These are phyloP conservation scores for Drosophila mulleri DNA, from an alignment of 2,888 invertebrate genomes.

Conservation along the genomic window DNA sequence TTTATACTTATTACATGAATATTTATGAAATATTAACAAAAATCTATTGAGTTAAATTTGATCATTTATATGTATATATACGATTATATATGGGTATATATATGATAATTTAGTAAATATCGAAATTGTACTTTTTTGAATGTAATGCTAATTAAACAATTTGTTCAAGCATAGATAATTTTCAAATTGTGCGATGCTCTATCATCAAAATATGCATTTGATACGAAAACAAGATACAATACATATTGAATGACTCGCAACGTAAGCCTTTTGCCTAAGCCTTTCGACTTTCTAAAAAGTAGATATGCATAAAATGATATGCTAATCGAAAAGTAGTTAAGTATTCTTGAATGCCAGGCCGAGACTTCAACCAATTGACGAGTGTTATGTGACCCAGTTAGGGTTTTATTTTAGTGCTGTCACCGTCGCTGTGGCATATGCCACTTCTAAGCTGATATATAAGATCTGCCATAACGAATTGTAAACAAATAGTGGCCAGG, in stretches of 20 bases:
- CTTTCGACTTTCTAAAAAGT: constrained; percentile 48
- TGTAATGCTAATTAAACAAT: background rate
- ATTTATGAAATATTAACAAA: background rate
- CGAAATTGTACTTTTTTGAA: background rate
- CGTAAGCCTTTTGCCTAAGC: constrained; percentile 16
- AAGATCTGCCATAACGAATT: constrained; percentile 74
- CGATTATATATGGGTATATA: too few relatives aligned
- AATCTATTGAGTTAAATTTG: background rate
- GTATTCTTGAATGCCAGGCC: constrained; percentile 39
- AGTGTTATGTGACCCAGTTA: constrained; percentile 46
- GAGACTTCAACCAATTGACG: constrained; percentile 29
- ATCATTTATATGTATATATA: too few relatives aligned
- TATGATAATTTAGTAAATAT: background rate
- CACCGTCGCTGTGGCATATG: constrained; percentile 22
- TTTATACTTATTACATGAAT: background rate
- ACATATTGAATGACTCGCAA: constrained; percentile 3
- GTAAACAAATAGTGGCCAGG: constrained; percentile 60
- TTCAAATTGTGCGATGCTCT: background rate
- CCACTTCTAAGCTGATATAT: constrained; percentile 40
- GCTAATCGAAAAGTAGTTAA: constrained; percentile 38
- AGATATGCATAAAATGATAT: constrained; percentile 37
- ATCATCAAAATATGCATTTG: background rate
- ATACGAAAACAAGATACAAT: background rate
- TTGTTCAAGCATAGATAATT: constrained; percentile 1
- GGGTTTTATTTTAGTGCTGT: constrained; percentile 30